Conservation (phyloP, 1,140 invertebrate species). For the Bombus confusus region DNA sequence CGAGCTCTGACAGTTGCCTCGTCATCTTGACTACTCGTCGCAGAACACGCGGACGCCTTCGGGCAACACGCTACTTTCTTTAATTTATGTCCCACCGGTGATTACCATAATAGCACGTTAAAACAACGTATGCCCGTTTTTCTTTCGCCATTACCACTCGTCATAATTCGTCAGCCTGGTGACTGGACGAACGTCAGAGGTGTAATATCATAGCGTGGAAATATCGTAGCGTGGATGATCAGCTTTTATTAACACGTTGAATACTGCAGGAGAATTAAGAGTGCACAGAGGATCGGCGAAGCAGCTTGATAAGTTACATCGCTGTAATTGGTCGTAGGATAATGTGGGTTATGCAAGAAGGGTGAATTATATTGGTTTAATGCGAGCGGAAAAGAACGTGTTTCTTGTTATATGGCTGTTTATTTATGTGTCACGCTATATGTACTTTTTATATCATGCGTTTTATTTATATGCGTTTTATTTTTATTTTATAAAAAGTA, state of each 20-base stretch:
- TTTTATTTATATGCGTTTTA: too few species aligned
- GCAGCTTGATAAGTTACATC: too few species aligned
- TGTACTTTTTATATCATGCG: too few species aligned
- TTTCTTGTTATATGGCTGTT: too few species aligned
- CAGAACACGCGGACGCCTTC: constrained; percentile 29
- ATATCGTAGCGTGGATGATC: background rate
- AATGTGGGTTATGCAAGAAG: too few species aligned
- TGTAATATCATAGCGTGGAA: constrained; percentile 1
- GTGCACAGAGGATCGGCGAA: too few species aligned
- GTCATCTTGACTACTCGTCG: constrained; percentile 68
- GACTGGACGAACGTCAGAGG: background rate
- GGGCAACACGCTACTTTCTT: constrained; percentile 64
- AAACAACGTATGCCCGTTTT: constrained; percentile 23
- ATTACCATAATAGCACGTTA: constrained; percentile 50
- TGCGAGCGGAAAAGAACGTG: too few species aligned
- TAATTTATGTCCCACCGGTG: constrained; percentile 26
- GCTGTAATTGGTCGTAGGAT: too few species aligned
- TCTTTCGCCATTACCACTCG: background rate
- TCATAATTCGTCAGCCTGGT: background rate
- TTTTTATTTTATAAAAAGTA: too few species aligned
- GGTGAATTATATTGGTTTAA: too few species aligned
- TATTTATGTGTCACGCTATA: too few species aligned
- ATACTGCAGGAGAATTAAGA: background rate
- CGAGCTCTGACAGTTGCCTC: constrained; percentile 76
- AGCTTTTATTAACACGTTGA: background rate